These are phyloP conservation scores for Echinometra lucunter DNA, from an alignment of 53 echinoderm and acorn worm genomes.

Conservation along the genomic window DNA sequence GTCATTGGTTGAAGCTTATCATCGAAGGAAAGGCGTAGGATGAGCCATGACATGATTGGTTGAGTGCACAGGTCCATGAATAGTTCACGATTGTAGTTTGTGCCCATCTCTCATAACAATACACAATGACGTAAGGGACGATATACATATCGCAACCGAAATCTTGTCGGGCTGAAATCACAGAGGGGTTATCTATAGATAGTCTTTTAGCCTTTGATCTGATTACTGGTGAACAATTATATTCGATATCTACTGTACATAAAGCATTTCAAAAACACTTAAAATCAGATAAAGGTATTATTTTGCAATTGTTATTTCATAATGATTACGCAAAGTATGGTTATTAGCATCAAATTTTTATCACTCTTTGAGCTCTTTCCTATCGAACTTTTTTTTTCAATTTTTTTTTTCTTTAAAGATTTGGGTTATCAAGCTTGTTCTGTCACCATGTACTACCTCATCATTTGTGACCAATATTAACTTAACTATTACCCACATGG, in stretches of 20 bases:
- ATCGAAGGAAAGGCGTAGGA: background rate
- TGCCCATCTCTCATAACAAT: background rate
- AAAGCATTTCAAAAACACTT: background rate
- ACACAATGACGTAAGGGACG: background rate
- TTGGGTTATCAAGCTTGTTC: background rate
- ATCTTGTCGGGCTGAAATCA: background rate
- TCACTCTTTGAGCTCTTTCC: background rate
- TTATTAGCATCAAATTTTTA: background rate
- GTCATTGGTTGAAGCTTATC: slow-evolving; percentile 1
- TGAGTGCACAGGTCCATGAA: background rate
- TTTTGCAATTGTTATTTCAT: background rate
- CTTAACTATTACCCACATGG: no score
- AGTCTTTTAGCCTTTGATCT: background rate
- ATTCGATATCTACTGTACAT: background rate
- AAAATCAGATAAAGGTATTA: background rate
- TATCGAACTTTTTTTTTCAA: background rate
- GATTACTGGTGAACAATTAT: background rate
- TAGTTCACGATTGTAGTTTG: background rate
- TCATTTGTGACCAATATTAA: background rate
- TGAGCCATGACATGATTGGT: background rate
- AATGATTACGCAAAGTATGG: background rate
- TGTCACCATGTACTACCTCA: background rate
- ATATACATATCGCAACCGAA: background rate
- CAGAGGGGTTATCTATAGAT: background rate
- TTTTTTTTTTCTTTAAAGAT: background rate